Evolutionary conservation across 1,140 invertebrate species (phyloP).

Genomic region (Belonocnema kinseyi): DNA sequence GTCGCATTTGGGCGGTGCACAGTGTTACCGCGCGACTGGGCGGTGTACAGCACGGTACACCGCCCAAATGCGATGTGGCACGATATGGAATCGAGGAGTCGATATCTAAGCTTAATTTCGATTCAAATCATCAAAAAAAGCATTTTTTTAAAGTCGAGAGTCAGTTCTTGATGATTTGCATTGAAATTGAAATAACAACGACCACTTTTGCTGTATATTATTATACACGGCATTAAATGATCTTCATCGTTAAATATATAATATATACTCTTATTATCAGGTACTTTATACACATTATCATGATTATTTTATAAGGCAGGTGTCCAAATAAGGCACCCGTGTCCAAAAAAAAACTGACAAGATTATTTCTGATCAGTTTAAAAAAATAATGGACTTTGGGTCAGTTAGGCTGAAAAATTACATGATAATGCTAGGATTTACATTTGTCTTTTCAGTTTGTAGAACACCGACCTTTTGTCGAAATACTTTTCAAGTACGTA

Average conservation of each 20-base stretch:
- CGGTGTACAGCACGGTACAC: no score
- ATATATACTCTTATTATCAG: constrained; percentile 69
- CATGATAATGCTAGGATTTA: constrained; percentile 14
- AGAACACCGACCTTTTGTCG: neutral
- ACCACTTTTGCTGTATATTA: constrained; percentile 26
- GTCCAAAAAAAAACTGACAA: constrained; percentile 40
- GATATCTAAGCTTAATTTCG: no score
- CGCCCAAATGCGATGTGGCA: no score
- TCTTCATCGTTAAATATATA: constrained; percentile 13
- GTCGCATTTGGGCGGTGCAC: no score
- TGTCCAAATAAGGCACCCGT: constrained; percentile 45
- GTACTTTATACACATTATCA: constrained; percentile 75
- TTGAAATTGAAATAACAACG: constrained; percentile 26
- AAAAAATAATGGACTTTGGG: constrained; percentile 10
- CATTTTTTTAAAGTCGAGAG: neutral
- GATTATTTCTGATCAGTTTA: constrained; percentile 39
- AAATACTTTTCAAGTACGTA: neutral
- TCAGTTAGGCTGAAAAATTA: neutral
- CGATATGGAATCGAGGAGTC: no score
- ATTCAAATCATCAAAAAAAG: neutral
- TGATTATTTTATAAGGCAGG: constrained; percentile 64
- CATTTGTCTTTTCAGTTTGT: constrained; percentile 28
- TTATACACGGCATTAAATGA: constrained; percentile 16
- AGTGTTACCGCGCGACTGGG: no score
- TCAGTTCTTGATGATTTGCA: neutral